Evolutionary conservation across 2,797 vertebrate genomes (phyloP), one percentile per base, ranked within the genome.

Genomic region (Acrossocheilus wenchowensis): DNA sequence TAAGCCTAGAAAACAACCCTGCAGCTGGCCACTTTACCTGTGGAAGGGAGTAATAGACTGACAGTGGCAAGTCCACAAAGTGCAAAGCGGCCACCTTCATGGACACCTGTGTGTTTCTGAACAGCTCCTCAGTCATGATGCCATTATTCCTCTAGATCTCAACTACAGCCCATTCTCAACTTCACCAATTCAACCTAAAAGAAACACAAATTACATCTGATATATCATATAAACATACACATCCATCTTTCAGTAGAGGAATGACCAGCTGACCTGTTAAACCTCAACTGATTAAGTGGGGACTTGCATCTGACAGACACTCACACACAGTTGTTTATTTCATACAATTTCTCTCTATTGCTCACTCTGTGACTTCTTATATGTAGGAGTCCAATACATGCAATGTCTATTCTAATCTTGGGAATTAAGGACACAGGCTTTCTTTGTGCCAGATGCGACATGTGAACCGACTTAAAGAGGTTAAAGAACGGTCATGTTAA

Each of bases 91-190:
- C 95, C 0, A 94, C 90, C 94, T 95, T 97, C 87, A 98, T 88
- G 82, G 96, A 96, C 93, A 97, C 92, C 78, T 91, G 93, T 60
- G 96, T 91, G 91, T 94, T 94, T 0, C 86, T 80, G 85, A 95
- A 88, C 81, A 93, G 91, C 86, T 97, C 96, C 89, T 97, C 96
- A 90, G 96, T 96, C 97, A 97, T 97, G 91, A 93, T 94, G 94
- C 92, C 92, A 96, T 93, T 90, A 89, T 93, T 89, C 86, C 80
- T 89, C 64, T 23, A 62, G 41, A 77, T 62, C 77, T 86, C 6
- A 89, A 66, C 77, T 87, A 39, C 3, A 85, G 73, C 17, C 78
- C 88, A 87, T 90, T 78, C 52, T 91, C 89, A 23, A 78, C 62
- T 36, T 41, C 75, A 71, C 50, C 39, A 48, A 17, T 84, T 74